phyloP scores from a whole-genome alignment of 2,888 invertebrate genomes.

The Helicoverpa assulta region DNA sequence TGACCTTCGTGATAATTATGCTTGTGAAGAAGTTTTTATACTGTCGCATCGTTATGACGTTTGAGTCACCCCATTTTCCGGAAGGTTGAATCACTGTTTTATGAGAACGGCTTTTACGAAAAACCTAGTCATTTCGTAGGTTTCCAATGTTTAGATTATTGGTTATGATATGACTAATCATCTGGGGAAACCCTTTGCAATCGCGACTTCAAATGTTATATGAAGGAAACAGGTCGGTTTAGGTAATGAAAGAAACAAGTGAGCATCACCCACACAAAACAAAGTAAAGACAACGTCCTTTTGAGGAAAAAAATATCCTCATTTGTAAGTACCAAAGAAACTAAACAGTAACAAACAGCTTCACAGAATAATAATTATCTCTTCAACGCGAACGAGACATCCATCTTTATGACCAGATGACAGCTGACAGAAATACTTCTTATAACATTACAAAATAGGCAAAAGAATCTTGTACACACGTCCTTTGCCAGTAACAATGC shows the following conservation, averaged over 20 bases:
- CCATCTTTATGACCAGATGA: constrained; percentile 44
- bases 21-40: constrained; percentile 34
- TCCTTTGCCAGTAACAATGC: constrained; percentile 41
- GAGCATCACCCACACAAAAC: constrained; percentile 1
- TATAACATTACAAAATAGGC: constrained; percentile 37
- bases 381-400: constrained; percentile 32
- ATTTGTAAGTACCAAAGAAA: not conserved
- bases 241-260: not conserved
- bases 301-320: not conserved
- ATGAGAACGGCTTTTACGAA: constrained; percentile 25
- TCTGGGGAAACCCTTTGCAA: not conserved
- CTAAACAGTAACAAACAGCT: constrained; percentile 6
- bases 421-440: constrained; percentile 48
- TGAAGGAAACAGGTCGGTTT: not conserved
- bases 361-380: constrained; percentile 18
- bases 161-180: constrained; percentile 13
- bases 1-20: constrained; percentile 31
- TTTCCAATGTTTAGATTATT: constrained; percentile 27
- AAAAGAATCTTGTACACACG: constrained; percentile 40
- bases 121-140: constrained; percentile 19
- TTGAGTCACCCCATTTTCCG: constrained; percentile 54
- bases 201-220: not conserved
- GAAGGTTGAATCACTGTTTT: constrained; percentile 46
- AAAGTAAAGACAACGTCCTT: not conserved
- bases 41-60: constrained; percentile 37